phyloP scores from a whole-genome alignment of 1,140 invertebrate species.

The Monomorium pharaonis region DNA sequence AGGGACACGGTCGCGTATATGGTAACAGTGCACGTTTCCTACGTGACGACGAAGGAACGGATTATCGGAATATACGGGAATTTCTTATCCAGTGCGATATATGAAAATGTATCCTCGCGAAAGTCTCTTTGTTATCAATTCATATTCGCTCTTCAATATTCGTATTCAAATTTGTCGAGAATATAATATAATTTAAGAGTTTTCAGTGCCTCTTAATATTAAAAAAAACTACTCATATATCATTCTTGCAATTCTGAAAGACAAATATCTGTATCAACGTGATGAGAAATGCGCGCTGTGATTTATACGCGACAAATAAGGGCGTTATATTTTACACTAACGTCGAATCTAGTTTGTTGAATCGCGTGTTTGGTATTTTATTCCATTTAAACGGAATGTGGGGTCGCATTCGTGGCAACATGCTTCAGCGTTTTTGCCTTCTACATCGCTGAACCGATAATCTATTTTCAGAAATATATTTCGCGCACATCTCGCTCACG shows the following conservation, averaged over 20 bases:
- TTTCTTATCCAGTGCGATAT: constrained; percentile 20
- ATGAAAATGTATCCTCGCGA: constrained; percentile 37
- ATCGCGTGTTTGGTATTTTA: constrained; percentile 40
- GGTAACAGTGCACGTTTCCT: constrained; percentile 74
- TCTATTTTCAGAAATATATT: constrained; percentile 63
- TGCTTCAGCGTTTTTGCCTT: constrained; percentile 39
- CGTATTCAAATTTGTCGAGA: not conserved
- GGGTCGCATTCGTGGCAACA: constrained; percentile 34
- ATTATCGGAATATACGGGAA: constrained; percentile 67
- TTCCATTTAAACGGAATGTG: not conserved
- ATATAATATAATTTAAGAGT: constrained; percentile 12
- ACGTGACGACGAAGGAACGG: constrained; percentile 75
- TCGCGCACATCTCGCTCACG: constrained; percentile 25
- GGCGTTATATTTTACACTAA: constrained; percentile 3
- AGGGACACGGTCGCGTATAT: constrained; percentile 72
- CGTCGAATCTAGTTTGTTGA: constrained; percentile 18
- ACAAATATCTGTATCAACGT: not conserved
- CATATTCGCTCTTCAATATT: constrained; percentile 34
- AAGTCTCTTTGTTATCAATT: constrained; percentile 28
- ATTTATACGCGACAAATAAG: constrained; percentile 30
- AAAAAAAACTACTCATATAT: not conserved
- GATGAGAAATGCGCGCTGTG: not conserved
- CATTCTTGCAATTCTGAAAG: not conserved
- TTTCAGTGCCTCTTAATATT: not conserved
- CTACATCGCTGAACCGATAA: constrained; percentile 47